Base-by-base conservation (phyloP, 2,797 vertebrate genomes). In the Dendrocincla fuliginosa region DNA sequence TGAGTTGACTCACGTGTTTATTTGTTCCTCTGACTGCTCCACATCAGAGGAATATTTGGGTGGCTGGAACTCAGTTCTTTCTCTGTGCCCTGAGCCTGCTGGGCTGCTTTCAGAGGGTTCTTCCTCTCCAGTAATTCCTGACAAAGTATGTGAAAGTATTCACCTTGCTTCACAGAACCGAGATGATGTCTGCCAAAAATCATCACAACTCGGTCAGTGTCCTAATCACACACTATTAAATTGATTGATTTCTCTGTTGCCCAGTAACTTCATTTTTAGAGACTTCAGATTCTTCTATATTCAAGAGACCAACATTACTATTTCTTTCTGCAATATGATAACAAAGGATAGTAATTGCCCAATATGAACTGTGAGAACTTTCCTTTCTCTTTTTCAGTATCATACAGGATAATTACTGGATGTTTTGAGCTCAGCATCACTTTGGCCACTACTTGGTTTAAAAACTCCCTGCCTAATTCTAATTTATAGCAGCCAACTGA, bases 101-200 rank as follows among this genome's bases (percentile, higher is more conserved):
- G 93, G 81, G 94, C 87, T 79, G 89, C 74, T 56, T 81, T 80
- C 47, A 87, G 79, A 3, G 67, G 37, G 24, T 81, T 96, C 80
- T 93, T 91, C 64, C 90, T 96, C 80, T 97, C 84, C 33, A 91
- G 68, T 5, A 95, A 97, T 87, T 98, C 98, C 83, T 97, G 97
- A 70, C 59, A 97, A 59, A 98, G 97, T 2, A 97, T 94, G 50
- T 87, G 67, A 50, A 98, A 98, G 79, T 97, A 98, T 3, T 97
- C 95, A 27, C 98, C 97, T 33, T 53, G 91, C 90, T 97, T 98
- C 90, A 98, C 97, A 4, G 93, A 97, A 16, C 49, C 96, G 55
- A 98, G 87, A 77, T 98, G 93, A 49, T 49, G 76, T 77, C 98
- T 98, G 92, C 23, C 44, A 91, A 82, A 84, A 49, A 30, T 39